phyloP scores from a whole-genome alignment of 30 jellyfish, hydroid and myxozoan genomes.

The Turritopsis rubra region DNA sequence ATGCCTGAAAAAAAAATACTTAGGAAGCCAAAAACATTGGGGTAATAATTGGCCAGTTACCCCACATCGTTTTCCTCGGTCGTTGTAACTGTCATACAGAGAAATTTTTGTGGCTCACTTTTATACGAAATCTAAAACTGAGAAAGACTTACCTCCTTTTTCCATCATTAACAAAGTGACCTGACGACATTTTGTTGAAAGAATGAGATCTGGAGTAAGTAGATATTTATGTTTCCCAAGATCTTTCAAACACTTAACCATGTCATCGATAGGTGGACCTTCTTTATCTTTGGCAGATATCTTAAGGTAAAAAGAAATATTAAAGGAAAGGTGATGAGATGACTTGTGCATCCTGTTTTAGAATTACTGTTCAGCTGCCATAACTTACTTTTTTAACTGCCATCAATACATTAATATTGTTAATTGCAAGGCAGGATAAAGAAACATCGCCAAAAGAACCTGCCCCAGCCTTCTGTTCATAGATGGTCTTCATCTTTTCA shows the following conservation, averaged over 20 bases:
- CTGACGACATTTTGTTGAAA: neutral
- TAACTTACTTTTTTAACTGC: neutral
- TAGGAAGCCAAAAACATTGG: neutral
- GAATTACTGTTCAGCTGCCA: neutral
- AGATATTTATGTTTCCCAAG: neutral
- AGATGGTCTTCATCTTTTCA: neutral
- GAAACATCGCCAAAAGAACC: neutral
- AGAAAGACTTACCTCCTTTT: neutral
- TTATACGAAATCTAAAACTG: too few relatives aligned
- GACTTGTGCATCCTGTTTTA: neutral
- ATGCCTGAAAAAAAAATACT: neutral
- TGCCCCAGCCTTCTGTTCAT: neutral
- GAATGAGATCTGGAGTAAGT: neutral
- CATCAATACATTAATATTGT: neutral
- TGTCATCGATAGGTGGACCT: neutral
- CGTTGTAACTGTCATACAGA: too few relatives aligned
- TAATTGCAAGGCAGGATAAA: neutral
- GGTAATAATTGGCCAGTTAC: too few relatives aligned
- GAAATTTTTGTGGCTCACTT: too few relatives aligned
- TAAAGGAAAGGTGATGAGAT: neutral
- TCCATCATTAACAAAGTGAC: neutral
- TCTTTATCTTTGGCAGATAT: neutral
- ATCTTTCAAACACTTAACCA: neutral
- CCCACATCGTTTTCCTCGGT: too few relatives aligned
- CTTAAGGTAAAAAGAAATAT: too few relatives aligned